phyloP scores from a whole-genome alignment of 2,888 invertebrate species.

The Rhagium mordax region DNA sequence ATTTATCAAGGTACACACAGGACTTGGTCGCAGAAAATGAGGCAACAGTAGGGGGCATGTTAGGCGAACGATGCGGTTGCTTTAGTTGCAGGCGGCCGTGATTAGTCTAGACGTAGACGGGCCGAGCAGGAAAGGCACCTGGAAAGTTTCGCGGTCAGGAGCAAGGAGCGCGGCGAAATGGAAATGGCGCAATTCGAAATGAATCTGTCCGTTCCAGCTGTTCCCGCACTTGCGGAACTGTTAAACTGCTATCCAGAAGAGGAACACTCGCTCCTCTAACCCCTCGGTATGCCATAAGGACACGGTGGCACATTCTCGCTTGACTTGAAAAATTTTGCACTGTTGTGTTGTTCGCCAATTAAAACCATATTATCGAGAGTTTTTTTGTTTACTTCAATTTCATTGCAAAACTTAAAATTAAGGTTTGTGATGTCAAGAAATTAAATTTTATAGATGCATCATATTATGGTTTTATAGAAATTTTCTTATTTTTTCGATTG shows the following conservation, averaged over 20 bases:
- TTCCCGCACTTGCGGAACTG: conserved; percentile 65
- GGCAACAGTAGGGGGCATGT: not conserved
- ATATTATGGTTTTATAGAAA: too few species aligned
- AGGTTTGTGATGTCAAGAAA: too few species aligned
- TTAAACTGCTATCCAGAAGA: conserved; percentile 45
- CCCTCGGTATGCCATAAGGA: conserved; percentile 2
- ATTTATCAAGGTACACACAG: not conserved
- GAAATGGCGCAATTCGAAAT: conserved; percentile 67
- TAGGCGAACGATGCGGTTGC: conserved; percentile 50
- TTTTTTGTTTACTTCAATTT: too few species aligned
- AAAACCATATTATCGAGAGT: not conserved
- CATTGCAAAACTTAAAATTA: too few species aligned
- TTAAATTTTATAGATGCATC: too few species aligned
- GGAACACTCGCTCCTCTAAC: not conserved
- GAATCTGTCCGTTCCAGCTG: conserved; percentile 71
- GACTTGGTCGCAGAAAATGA: not conserved
- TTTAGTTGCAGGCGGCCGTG: conserved; percentile 62
- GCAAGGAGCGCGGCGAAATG: conserved; percentile 64
- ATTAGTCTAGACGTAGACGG: conserved; percentile 63
- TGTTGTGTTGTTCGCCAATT: not conserved
- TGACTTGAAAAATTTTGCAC: not conserved
- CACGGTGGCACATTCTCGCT: not conserved
- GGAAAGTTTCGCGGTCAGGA: conserved; percentile 69
- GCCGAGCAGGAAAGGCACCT: conserved; percentile 51
- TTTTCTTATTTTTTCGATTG: too few species aligned